Conservation (phyloP, 2,113 vertebrate genomes). For the Eira barbara region DNA sequence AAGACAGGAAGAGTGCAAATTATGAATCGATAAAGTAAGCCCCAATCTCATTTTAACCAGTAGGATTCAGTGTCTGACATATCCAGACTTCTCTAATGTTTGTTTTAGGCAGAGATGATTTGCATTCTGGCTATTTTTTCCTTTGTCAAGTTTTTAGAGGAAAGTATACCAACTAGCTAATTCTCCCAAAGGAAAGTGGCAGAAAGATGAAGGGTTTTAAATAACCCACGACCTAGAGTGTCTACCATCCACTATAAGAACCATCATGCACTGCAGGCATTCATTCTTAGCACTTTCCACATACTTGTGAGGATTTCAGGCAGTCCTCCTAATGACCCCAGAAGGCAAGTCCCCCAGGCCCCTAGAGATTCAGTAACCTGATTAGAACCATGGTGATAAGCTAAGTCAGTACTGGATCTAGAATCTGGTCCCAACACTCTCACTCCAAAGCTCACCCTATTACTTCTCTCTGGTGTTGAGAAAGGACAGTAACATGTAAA, state of each 20-base stretch:
- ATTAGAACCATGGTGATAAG: neutral
- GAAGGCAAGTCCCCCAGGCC: neutral
- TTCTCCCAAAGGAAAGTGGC: neutral
- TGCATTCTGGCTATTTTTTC: neutral
- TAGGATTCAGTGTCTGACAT: neutral
- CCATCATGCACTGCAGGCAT: neutral
- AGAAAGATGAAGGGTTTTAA: neutral
- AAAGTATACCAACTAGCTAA: neutral
- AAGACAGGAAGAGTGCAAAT: neutral
- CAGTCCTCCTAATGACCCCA: neutral
- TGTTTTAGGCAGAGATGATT: neutral
- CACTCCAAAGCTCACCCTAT: neutral
- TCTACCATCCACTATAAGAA: neutral
- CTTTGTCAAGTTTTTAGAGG: neutral
- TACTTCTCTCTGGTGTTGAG: neutral
- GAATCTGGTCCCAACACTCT: neutral
- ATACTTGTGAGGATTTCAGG: neutral
- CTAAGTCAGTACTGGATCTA: neutral
- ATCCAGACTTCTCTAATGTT: neutral
- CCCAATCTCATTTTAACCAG: neutral
- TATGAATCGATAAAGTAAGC: neutral
- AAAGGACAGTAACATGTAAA: neutral
- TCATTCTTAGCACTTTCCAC: neutral
- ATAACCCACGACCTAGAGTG: neutral
- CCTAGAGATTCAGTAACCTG: neutral